Evolutionary conservation across 2,113 vertebrate genomes (phyloP), one percentile per base, ranked within the genome.

Genomic region (Chaetorhynchus papuensis): DNA sequence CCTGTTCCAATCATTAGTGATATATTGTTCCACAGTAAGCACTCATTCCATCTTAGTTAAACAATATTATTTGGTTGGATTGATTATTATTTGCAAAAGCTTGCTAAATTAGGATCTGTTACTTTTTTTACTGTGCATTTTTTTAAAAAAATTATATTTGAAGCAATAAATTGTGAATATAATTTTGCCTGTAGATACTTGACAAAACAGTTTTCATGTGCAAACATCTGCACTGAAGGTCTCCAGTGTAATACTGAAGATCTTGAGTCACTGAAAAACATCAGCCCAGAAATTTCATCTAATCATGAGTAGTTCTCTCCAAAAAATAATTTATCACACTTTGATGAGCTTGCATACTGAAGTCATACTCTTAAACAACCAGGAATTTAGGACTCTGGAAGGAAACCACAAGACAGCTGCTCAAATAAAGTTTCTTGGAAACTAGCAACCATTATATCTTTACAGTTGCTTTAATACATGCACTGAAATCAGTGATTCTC

Each of bases 1-100:
- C 95, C 96, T 97, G 95, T 96, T 97, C 89, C 88, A 96, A 91
- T 96, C 90, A 95, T 94, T 97, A 93, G 86, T 96, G 91, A 95
- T 97, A 92, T 90, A 97, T 94, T 93, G 88, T 96, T 95, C 90
- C 68, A 64, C 57, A 87, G 78, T 91, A 95, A 96, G 53, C 75
- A 94, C 65, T 95, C 90, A 91, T 93, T 97, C 88, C 68, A 95
- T 96, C 86, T 96, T 97, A 83, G 91, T 96, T 96, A 97, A 97
- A 93, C 89, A 91, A 81, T 93, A 96, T 95, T 94, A 95, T 95
- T 94, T 96, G 50, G 65, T 89, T 94, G 82, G 44, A 91, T 93
- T 95, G 84, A 96, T 96, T 94, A 82, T 89, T 96, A 90, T 89
- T 95, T 91, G 53, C 41, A 94, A 94, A 94, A 89, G 26, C 69